Evolutionary conservation across 2,797 vertebrate species (phyloP).

Genomic region (Lithobates sylvaticus): DNA sequence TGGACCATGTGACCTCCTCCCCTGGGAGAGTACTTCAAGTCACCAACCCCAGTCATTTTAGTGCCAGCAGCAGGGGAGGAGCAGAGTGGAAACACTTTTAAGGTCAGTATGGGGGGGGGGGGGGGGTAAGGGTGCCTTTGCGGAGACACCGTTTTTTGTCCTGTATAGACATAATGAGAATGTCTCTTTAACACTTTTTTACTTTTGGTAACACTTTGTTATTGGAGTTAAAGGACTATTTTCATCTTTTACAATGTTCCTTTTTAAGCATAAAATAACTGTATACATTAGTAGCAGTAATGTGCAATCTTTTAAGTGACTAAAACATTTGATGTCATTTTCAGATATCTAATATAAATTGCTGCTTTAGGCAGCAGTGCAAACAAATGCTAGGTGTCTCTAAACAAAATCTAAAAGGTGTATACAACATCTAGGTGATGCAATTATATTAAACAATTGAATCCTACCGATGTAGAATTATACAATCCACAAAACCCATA

Average conservation of each 20-base stretch:
- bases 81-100: no score
- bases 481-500: conserved; percentile 31
- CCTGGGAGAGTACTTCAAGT: no score
- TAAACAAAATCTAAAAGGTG: neutral
- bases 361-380: conserved; percentile 3
- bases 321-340: conserved; percentile 21
- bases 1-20: no score
- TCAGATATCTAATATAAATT: neutral
- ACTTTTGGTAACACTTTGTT: neutral
- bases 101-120: no score
- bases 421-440: conserved; percentile 19
- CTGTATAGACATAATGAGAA: no score
- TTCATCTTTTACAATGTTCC: neutral
- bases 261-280: neutral
- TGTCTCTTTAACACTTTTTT: neutral
- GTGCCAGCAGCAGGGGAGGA: no score
- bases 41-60: no score
- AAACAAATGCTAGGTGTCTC: neutral
- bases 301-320: neutral
- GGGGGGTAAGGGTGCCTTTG: no score
- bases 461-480: conserved; percentile 21
- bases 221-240: neutral
- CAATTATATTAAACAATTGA: conserved; percentile 12
- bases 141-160: no score
- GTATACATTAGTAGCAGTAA: neutral